phyloP scores from a whole-genome alignment of 2,113 vertebrate species.

The Peromyscus maniculatus region DNA sequence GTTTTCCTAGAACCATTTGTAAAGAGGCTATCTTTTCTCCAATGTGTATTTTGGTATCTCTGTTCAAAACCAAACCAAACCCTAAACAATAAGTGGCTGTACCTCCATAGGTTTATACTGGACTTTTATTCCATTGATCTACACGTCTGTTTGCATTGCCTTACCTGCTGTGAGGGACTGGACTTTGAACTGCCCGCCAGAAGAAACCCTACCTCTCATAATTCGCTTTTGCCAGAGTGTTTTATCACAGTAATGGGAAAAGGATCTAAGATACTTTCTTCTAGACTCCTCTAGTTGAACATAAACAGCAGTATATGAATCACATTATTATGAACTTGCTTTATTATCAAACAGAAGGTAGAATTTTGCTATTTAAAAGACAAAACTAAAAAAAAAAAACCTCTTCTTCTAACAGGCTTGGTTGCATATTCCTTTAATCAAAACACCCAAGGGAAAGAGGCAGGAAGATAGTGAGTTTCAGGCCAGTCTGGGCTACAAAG shows the following conservation, averaged over 20 bases:
- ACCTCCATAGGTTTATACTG: background rate
- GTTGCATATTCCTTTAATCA: background rate
- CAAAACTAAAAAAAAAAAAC: background rate
- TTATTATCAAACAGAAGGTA: background rate
- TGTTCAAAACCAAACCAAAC: background rate
- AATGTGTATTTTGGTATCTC: background rate
- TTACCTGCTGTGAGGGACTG: background rate
- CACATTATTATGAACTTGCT: background rate
- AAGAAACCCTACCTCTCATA: background rate
- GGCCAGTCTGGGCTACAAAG: background rate
- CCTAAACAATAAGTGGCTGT: background rate
- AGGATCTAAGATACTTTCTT: background rate
- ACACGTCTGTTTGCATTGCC: background rate
- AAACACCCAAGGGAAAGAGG: background rate
- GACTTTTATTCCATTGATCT: background rate
- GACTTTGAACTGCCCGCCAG: background rate
- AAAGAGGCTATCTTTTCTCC: background rate
- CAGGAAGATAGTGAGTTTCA: background rate
- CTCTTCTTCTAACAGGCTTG: background rate
- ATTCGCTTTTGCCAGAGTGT: background rate
- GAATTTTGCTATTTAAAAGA: background rate
- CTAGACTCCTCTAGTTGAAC: background rate
- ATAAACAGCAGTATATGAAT: background rate
- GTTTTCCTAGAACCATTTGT: background rate
- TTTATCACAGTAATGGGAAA: background rate